Conservation (phyloP, 2,797 vertebrate species). For the Pangasius mekongensis region DNA sequence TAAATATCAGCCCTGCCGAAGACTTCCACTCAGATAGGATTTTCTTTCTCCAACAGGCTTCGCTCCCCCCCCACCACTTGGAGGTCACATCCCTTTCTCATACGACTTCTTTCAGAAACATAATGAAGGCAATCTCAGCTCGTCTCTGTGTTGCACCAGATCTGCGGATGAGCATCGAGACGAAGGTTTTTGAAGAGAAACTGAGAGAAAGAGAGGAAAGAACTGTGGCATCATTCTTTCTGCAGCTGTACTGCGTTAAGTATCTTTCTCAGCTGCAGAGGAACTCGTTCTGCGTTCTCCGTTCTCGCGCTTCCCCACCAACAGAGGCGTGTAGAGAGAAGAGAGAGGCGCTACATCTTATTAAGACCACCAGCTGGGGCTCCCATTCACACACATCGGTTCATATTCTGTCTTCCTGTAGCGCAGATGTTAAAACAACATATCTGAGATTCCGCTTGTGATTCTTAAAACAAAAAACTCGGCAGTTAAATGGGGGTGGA, state of each 20-base stretch:
- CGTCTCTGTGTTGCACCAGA: conserved; percentile 27
- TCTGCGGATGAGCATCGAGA: conserved; percentile 39
- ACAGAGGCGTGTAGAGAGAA: conserved; percentile 59
- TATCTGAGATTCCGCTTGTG: conserved; percentile 56
- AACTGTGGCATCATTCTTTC: conserved; percentile 42
- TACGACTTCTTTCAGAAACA: conserved; percentile 42
- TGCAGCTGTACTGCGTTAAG: conserved; percentile 57
- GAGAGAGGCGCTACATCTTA: conserved; percentile 52
- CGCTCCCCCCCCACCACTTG: not conserved
- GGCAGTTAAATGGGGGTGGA: conserved; percentile 3
- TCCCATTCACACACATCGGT: conserved; percentile 55
- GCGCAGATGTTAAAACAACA: conserved; percentile 63
- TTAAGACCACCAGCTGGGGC: conserved; percentile 62
- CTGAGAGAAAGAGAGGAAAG: not conserved
- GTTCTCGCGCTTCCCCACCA: conserved; percentile 52
- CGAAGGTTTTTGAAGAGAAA: conserved; percentile 37
- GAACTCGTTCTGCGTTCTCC: conserved; percentile 51
- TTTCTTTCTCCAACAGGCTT: not conserved
- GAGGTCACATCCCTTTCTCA: conserved; percentile 17
- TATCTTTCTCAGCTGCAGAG: conserved; percentile 63
- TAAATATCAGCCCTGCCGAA: conserved; percentile 31
- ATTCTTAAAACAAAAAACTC: conserved; percentile 53
- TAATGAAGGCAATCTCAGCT: conserved; percentile 56
- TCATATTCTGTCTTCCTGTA: conserved; percentile 58
- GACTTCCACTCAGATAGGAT: not conserved